Evolutionary conservation across 37 sponge, comb jelly and placozoan species (phyloP), one percentile per base, ranked within the genome.

Genomic region (Eunapius fragilis): DNA sequence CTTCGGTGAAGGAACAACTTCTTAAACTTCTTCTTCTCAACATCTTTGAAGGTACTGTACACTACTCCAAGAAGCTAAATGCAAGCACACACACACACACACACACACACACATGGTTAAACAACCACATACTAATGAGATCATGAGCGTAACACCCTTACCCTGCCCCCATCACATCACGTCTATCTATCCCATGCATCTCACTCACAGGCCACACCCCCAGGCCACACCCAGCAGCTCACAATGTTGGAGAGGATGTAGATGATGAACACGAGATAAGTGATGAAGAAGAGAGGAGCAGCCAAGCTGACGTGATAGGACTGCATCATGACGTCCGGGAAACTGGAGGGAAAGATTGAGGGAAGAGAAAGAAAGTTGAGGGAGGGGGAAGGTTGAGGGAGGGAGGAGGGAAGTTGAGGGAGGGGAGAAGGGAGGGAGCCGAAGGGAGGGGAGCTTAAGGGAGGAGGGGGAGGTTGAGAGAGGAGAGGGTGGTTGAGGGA

Each of bases 321-420:
- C 77, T 94, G 90, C 88, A 96, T 87, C 95, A 94, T 92, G n/a
- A 94, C 90, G 89, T 92, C 91, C 50, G 97, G 97, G 76, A 84
- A 81, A 68, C 96, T 89, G 33, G 7, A 49, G n/a, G 47, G 9
- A 45, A 45, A 9, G 47, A 9, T 11, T 4, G 47, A 45, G 47
- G 47, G 9, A 9, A 9, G 9, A 9, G 47, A 45, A 9, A 10
- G 4, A 67, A 24, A 37, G 41, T 4, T 4, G 9, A 9, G 47
- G 9, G 47, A 9, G 47, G 9, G 47, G 47, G 9, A 9, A 9
- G 9, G 47, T 4, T 11, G 47, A 9, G 47, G 9, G 47, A 9
- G 9, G 47, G 47, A 9, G 9, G 47, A 9, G 9, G 47, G 47
- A 45, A 9, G 47, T 11, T 4, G 47, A 9, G 9, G 47, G 47